Base-by-base conservation (phyloP, 1,140 invertebrate species). In the Thaumetopoea pityocampa region DNA sequence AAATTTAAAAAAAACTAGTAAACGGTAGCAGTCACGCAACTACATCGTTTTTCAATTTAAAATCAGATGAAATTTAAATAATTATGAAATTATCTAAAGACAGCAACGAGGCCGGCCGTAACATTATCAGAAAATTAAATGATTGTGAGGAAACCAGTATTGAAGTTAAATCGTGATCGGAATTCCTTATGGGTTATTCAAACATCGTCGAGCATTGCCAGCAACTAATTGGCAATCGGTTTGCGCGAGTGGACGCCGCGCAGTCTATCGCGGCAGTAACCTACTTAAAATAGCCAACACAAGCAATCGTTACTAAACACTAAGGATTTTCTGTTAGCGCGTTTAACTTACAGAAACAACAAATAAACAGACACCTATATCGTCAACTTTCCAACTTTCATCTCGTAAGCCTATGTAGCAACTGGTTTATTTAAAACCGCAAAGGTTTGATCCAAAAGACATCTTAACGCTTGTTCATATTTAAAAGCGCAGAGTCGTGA, bases 241-340 rank as follows among this genome's bases (percentile, higher is more conserved):
- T 48, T 34, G 44, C 40, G 47, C 36, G 36, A 46, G 41, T 33
- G 45, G 67, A 45, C 72, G 64, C 72, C 69, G 66, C 51, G 67
- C 72, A 54, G 72, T 77, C 72, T 77, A 55, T 57, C 48, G 36
- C 51, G 50, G 23, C 46, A 38, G 48, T 70, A 72, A 69, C 69
- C 72, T 42, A 77, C 69, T 71, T 70, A 53, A 52, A 30, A 48
- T n/a, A n/a, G n/a, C 41, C 53, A 53, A 35, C 47, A 48, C 23
- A 49, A 47, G 27, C 46, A 44, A 19, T 41, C 32, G 32, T 51
- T 48, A 58, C 38, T 30, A 30, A 4, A 24, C 37, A 27, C 26
- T 53, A 24, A 53, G 47, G 50, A 44, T 47, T 27, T 28, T 46
- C 12, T 5, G 16, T 27, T 34, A 36, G 30, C 30, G 23, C 26